A percentile compares a stretch with the other conserved stretches of the same genome.
Evolutionary conservation across 2,888 invertebrate species (phyloP).

Genomic region (Diploptera punctata): DNA sequence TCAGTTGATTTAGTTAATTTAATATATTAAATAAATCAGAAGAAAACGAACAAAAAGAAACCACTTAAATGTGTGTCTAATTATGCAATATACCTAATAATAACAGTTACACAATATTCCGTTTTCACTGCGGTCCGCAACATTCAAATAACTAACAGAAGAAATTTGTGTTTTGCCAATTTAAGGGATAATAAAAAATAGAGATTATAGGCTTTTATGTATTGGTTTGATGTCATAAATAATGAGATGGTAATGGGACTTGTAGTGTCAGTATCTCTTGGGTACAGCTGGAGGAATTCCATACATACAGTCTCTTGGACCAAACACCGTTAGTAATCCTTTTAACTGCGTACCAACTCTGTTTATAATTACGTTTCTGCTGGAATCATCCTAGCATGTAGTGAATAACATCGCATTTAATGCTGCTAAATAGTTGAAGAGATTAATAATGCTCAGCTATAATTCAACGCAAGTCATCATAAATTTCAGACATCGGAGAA

Average conservation of each 20-base stretch:
- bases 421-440: constrained; percentile 3
- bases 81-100: no score
- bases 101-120: no score
- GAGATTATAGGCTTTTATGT: no score
- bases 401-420: constrained; percentile 9
- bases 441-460: not conserved
- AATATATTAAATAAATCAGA: no score
- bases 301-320: not conserved
- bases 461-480: not conserved
- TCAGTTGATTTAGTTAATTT: no score
- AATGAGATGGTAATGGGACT: not conserved
- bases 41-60: no score
- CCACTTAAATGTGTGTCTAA: no score
- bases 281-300: not conserved
- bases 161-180: no score
- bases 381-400: not conserved
- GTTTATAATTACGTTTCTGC: not conserved
- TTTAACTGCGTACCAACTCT: not conserved
- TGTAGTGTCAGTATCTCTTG: not conserved
- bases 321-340: not conserved
- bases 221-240: not conserved
- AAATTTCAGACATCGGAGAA: no score
- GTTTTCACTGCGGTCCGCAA: no score
- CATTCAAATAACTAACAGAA: no score
- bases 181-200: no score